Evolutionary conservation across 1,140 invertebrate genomes (phyloP).

Genomic region (Hylaeus volcanicus): DNA sequence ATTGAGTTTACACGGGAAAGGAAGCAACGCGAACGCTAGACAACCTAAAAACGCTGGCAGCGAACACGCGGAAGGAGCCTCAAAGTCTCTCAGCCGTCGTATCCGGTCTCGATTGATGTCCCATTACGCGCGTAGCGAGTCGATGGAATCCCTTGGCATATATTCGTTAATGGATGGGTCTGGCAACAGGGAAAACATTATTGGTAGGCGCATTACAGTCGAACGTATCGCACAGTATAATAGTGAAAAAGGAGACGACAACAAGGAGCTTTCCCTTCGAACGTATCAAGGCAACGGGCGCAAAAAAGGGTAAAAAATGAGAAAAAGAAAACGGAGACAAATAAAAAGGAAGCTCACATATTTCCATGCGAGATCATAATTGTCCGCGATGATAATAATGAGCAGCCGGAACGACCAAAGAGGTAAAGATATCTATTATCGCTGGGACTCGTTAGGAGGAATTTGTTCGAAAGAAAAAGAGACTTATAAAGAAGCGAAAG

Average conservation of each 20-base stretch:
- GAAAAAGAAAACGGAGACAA: not conserved
- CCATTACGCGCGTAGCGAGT: slow-evolving; percentile 11
- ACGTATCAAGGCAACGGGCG: too few relatives aligned
- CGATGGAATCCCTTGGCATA: slow-evolving; percentile 38
- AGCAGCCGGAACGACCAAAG: slow-evolving; percentile 1
- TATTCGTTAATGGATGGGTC: slow-evolving; percentile 32
- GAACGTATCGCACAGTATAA: not conserved
- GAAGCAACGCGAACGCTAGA: too few relatives aligned
- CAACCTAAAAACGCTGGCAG: too few relatives aligned
- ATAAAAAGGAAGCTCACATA: not conserved
- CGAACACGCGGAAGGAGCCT: not conserved
- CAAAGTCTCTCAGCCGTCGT: not conserved
- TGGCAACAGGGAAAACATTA: slow-evolving; percentile 14
- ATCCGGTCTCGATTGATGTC: slow-evolving; percentile 1
- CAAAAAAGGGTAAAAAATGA: not conserved
- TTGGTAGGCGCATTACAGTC: slow-evolving; percentile 17
- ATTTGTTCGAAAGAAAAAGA: slow-evolving; percentile 7
- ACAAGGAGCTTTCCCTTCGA: slow-evolving; percentile 1
- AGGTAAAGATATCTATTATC: slow-evolving; percentile 47
- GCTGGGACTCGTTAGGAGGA: slow-evolving; percentile 48
- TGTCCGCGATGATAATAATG: slow-evolving; percentile 40
- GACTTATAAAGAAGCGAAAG: not conserved
- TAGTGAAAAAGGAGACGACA: not conserved
- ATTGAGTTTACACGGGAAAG: too few relatives aligned
- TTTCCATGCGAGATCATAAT: slow-evolving; percentile 40